A percentile compares a stretch with the other conserved stretches of the same genome.
Evolutionary conservation across 2,888 invertebrate genomes (phyloP).

Genomic region (Labia minor): DNA sequence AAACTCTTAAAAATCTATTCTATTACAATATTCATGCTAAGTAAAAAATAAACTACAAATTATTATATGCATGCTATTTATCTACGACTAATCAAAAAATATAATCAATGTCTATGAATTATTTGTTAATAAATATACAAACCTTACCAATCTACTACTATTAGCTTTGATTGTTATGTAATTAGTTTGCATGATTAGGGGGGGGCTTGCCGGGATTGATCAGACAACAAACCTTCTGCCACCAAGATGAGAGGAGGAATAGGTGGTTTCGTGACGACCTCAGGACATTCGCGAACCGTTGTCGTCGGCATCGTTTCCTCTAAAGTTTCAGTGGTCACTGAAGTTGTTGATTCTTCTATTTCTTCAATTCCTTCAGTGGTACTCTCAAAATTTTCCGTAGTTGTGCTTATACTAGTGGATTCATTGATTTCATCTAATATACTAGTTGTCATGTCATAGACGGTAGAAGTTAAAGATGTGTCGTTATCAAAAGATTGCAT

Average conservation of each 20-base stretch:
- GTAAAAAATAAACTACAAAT: too few species aligned
- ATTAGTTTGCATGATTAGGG: neutral
- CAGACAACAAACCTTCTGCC: slow-evolving; percentile 60
- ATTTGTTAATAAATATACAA: neutral
- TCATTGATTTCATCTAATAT: neutral
- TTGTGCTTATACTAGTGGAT: neutral
- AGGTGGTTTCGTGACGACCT: slow-evolving; percentile 42
- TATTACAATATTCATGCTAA: too few species aligned
- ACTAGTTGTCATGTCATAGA: neutral
- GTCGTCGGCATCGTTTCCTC: slow-evolving; percentile 27
- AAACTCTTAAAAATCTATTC: too few species aligned
- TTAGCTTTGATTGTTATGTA: neutral
- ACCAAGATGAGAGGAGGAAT: slow-evolving; percentile 66
- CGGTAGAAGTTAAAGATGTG: slow-evolving; percentile 5
- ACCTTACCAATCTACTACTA: neutral
- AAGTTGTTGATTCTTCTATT: slow-evolving; percentile 19
- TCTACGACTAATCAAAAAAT: too few species aligned
- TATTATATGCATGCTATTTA: neutral
- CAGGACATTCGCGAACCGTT: slow-evolving; percentile 34
- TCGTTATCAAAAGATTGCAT: slow-evolving; percentile 4
- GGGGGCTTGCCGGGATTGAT: neutral
- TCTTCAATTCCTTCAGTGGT: slow-evolving; percentile 16
- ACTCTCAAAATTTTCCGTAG: neutral
- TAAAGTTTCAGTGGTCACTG: slow-evolving; percentile 25
- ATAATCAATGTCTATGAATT: neutral